A percentile compares a stretch with the other conserved stretches of the same genome.
phyloP scores from a whole-genome alignment of 2,797 vertebrate species.

The Nyctalus aviator region DNA sequence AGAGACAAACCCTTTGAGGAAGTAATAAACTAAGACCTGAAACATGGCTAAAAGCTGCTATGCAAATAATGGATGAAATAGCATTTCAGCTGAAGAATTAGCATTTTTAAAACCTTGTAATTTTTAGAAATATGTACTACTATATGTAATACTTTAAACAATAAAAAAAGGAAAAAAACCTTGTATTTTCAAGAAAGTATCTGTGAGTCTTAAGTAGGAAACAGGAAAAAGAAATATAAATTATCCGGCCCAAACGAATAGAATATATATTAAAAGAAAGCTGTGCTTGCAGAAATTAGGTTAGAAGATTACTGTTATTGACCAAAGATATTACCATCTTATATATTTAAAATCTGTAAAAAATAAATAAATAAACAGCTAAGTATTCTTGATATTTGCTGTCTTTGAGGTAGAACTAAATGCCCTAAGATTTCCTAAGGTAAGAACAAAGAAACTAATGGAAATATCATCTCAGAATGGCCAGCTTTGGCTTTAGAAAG shows the following conservation, averaged over 20 bases:
- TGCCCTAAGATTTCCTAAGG: background rate
- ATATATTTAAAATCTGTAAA: background rate
- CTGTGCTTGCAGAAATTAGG: background rate
- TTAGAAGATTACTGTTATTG: slow-evolving; percentile 10
- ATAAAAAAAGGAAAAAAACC: background rate
- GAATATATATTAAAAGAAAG: background rate
- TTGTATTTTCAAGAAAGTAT: slow-evolving; percentile 49
- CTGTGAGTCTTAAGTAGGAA: slow-evolving; percentile 36
- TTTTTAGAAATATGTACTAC: background rate
- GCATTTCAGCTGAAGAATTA: slow-evolving; percentile 22
- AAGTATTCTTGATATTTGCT: slow-evolving; percentile 7
- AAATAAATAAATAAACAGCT: background rate
- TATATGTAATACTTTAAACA: too few species aligned
- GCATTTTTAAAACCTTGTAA: slow-evolving; percentile 16
- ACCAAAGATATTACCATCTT: background rate
- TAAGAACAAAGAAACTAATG: background rate
- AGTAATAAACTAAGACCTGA: background rate
- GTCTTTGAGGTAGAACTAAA: background rate
- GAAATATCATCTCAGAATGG: background rate
- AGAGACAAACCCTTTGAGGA: background rate
- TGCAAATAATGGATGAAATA: background rate
- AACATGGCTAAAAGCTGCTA: background rate
- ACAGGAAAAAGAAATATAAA: slow-evolving; percentile 24
- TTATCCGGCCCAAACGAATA: background rate
- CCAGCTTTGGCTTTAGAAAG: background rate